Base-by-base conservation (phyloP, 2,113 vertebrate genomes). In the Falcunculus frontatus region DNA sequence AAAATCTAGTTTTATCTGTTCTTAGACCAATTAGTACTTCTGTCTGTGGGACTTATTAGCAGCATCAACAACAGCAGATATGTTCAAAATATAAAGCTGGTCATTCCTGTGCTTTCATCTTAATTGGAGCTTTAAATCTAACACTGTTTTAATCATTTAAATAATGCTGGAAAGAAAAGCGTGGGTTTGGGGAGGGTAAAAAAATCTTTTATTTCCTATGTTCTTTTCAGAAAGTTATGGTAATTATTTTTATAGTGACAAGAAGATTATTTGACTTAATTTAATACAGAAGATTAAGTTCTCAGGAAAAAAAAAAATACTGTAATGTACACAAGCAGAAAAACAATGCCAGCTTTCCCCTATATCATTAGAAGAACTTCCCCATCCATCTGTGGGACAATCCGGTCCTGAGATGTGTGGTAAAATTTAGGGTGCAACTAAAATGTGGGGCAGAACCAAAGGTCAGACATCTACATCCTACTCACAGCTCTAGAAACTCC, bases 251-350 rank as follows among this genome's bases (percentile, higher is more conserved):
- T 93, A 74, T 62, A 94, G 70, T 80, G 82, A 90, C 83, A 64
- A 95, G 86, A 96, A 92, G 96, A 97, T 95, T 92, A 94, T 97
- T 95, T 92, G 68, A 92, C 86, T 96, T 93, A 85, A 95, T 95
- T 96, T 93, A 92, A 87, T 77, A 72, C 11, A 56, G 72, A 91
- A 84, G 93, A 96, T 84, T 69, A 75, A 64, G 53, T 84, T 59
- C n/a, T 76, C 70, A 62, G 60, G 21, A 13, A 49, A 87, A 83
- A 87, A 91, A 77, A 78, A 41, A 21, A 2, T 68, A 67, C 33
- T 21, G 14, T 80, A 77, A 49, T 8, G 2, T 60, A 74, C 1
- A 23, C 20, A 89, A 95, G 11, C 42, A 11, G 11, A 46, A 90
- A 76, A 69, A 63, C 59, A 76, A 79, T 3, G 33, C 52, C 80